These are phyloP conservation scores for Aromia moschata DNA, from an alignment of 2,888 invertebrate species.

Conservation along the genomic window DNA sequence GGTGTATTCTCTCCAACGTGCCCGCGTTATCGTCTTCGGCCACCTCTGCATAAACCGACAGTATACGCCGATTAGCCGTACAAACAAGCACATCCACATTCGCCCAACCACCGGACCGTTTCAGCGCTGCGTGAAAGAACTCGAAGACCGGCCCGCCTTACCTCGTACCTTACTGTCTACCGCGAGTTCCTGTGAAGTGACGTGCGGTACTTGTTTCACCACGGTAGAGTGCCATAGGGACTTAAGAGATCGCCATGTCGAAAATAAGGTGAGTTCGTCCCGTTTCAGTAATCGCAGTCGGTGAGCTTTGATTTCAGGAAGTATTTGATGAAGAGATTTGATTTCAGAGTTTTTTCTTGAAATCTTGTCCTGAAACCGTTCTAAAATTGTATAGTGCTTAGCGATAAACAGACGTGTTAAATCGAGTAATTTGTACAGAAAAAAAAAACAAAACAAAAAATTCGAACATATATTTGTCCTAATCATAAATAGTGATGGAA, in stretches of 20 bases:
- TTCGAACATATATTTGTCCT: too few species aligned
- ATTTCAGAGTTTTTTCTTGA: too few species aligned
- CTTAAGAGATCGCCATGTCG: slow-evolving; percentile 6
- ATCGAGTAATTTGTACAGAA: too few species aligned
- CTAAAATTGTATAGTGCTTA: too few species aligned
- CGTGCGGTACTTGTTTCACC: slow-evolving; percentile 4
- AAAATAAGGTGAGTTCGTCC: slow-evolving; percentile 13
- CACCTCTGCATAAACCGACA: slow-evolving; percentile 4
- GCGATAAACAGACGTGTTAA: too few species aligned
- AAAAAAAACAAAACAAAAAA: too few species aligned
- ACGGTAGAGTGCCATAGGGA: slow-evolving; percentile 19
- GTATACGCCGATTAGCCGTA: slow-evolving; percentile 2
- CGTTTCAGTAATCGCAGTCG: not conserved
- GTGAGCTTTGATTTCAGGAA: not conserved
- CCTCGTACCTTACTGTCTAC: slow-evolving; percentile 14
- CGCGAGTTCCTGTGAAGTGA: slow-evolving; percentile 19
- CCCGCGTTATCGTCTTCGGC: slow-evolving; percentile 17
- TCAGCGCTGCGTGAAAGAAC: slow-evolving; percentile 9
- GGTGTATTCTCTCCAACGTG: slow-evolving; percentile 10
- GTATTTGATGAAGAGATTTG: too few species aligned
- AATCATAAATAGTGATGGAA: too few species aligned
- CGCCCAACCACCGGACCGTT: slow-evolving; percentile 9
- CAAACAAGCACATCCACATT: slow-evolving; percentile 8
- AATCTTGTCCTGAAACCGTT: too few species aligned
- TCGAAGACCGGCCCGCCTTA: not conserved